Conservation (phyloP, 1,140 invertebrate genomes). For the Zophobas atratus region DNA sequence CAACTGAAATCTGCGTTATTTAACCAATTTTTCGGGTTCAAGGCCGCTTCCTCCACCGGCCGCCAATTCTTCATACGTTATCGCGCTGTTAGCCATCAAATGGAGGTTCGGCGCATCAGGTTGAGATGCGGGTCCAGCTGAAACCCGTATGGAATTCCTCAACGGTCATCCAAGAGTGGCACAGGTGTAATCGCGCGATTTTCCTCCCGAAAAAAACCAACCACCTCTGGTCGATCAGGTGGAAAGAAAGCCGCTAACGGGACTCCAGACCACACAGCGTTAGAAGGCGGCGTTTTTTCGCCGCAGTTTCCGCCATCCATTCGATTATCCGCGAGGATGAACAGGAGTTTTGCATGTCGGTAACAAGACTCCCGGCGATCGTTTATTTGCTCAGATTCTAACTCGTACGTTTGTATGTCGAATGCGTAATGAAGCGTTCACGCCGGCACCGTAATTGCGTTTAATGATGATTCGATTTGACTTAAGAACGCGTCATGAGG, state of each 20-base stretch:
- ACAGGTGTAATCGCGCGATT: constrained; percentile 26
- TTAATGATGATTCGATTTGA: constrained; percentile 41
- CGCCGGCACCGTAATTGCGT: constrained; percentile 10
- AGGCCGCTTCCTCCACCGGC: too few species aligned
- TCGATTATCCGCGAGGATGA: constrained; percentile 36
- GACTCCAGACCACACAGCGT: constrained; percentile 18
- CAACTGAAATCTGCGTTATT: too few species aligned
- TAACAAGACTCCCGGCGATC: constrained; percentile 13
- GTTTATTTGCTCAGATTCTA: constrained; percentile 23
- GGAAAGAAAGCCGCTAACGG: constrained; percentile 23
- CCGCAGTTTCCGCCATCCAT: constrained; percentile 22
- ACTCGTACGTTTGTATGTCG: constrained; percentile 25
- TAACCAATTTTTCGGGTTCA: too few species aligned
- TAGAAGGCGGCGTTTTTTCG: constrained; percentile 3
- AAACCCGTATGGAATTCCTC: constrained; percentile 47
- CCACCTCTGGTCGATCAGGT: not conserved
- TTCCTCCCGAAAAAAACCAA: not conserved
- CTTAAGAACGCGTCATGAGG: constrained; percentile 21
- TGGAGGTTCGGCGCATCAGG: not conserved
- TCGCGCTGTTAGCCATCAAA: not conserved
- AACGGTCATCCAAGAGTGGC: constrained; percentile 11
- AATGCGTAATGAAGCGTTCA: constrained; percentile 35
- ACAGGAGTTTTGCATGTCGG: constrained; percentile 18
- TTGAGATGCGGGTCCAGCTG: constrained; percentile 56
- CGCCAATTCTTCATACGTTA: not conserved